A percentile compares a stretch with the other conserved stretches of the same genome.
Conservation (phyloP, 1,140 invertebrate species). For the Caenorhabditis remanei region DNA sequence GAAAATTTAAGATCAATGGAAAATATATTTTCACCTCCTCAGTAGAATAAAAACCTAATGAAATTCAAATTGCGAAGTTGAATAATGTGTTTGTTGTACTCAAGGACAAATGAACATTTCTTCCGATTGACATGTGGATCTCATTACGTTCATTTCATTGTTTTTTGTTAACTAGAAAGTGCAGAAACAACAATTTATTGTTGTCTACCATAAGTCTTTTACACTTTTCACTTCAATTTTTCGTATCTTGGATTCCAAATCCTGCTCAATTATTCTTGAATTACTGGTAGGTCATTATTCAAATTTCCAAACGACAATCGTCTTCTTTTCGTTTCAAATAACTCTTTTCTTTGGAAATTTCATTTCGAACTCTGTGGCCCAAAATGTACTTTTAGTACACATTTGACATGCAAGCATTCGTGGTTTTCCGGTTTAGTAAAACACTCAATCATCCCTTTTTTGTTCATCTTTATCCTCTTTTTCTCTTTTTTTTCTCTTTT, state of each 20-base stretch:
- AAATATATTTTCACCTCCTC: too few relatives aligned
- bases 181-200: background rate
- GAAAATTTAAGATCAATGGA: too few relatives aligned
- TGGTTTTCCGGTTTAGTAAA: conserved; percentile 42
- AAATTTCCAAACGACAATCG: background rate
- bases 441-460: conserved; percentile 46
- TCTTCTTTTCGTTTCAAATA: background rate
- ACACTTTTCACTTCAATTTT: too few relatives aligned
- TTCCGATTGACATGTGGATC: conserved; percentile 3
- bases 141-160: background rate
- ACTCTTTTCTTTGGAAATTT: too few relatives aligned
- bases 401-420: conserved; percentile 22
- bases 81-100: background rate
- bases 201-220: too few relatives aligned
- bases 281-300: too few relatives aligned
- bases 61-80: too few relatives aligned
- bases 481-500: background rate
- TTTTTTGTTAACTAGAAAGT: background rate
- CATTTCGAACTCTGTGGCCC: background rate
- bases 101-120: background rate
- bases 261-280: too few relatives aligned
- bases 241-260: too few relatives aligned
- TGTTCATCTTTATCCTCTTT: conserved; percentile 2
- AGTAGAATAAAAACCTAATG: too few relatives aligned
- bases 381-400: conserved; percentile 33